Evolutionary conservation across 2,797 vertebrate species (phyloP), one percentile per base, ranked within the genome.

Genomic region (Phrynocephalus guinanensis): DNA sequence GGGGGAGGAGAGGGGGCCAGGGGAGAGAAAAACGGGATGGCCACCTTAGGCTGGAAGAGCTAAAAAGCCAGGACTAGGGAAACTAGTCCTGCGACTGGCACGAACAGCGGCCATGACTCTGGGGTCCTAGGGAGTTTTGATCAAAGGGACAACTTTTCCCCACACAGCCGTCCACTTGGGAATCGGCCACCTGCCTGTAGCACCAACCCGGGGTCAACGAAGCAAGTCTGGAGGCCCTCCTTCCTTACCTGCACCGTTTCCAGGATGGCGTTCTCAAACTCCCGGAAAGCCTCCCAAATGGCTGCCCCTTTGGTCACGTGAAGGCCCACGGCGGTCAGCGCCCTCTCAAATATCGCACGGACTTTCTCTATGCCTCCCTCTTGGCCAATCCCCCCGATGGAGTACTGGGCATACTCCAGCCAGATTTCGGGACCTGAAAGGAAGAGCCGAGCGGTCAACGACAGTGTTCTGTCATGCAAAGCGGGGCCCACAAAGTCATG

Each of bases 361-460:
- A 98, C 99, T 77, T 93, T 98, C 84, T 98, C 98, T 0, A 99
- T 98, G 15, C 99, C 99, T 24, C 98, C 99, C 1, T 97, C 97
- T 87, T 97, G 96, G 0, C 98, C 99, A 88, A 99, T 99, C 48
- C 98, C 99, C 1, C 99, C 99, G 0, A 99, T 99, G 0, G 99
- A 99, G 93, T 98, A 99, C 91, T 99, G 99, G 50, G 98, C 98
- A 1, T 98, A 99, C 83, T 99, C 99, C 44, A 99, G 94, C 99
- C 99, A 99, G 85, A 99, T 98, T 82, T 99, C 98, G 77, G 99
- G 99, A 95, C 99, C 99, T 99, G 63, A 86, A 2, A 22, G 33
- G 68, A 92, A 0, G 1, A 48, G 48, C 7, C 22, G 18, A 5
- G 60, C 5, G 60, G 18, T 56, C 52, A 56, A 13, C 13, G 52